These are phyloP conservation scores for Haliclona indistincta DNA, from an alignment of 37 sponge, comb jelly and placozoan genomes.

Conservation along the genomic window DNA sequence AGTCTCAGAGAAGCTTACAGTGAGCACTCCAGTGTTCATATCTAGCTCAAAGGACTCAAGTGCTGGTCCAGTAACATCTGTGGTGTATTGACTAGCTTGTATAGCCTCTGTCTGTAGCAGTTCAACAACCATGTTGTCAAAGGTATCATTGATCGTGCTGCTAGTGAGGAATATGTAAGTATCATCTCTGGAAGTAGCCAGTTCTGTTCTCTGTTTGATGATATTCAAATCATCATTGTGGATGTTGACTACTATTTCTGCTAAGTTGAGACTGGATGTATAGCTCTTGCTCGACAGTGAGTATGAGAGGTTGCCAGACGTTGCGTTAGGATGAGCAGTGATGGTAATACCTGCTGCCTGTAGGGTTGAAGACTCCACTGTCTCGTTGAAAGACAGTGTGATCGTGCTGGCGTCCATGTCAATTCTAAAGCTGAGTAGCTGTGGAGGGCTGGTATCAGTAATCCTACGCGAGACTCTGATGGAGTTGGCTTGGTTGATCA, in stretches of 20 bases:
- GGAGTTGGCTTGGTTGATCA: slow-evolving; percentile 43
- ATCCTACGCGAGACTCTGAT: slow-evolving; percentile 38
- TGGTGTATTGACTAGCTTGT: slow-evolving; percentile 1
- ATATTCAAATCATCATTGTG: slow-evolving; percentile 65
- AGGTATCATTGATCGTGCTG: slow-evolving; percentile 58
- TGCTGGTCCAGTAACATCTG: slow-evolving; percentile 47
- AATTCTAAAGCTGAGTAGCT: slow-evolving; percentile 48
- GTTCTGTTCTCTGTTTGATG: slow-evolving; percentile 50
- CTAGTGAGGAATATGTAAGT: slow-evolving; percentile 58
- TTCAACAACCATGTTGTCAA: slow-evolving; percentile 56
- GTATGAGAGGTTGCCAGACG: slow-evolving; percentile 17
- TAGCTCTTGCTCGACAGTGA: slow-evolving; percentile 30
- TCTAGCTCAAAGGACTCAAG: slow-evolving; percentile 67
- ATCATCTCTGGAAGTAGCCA: slow-evolving; percentile 49
- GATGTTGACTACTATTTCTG: slow-evolving; percentile 36
- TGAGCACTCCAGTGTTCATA: slow-evolving; percentile 72
- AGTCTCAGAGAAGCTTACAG: slow-evolving; percentile 73
- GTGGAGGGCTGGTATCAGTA: slow-evolving; percentile 65
- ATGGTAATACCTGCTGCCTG: slow-evolving; percentile 54
- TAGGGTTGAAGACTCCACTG: slow-evolving; percentile 56
- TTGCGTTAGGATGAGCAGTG: slow-evolving; percentile 23
- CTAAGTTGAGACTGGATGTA: slow-evolving; percentile 9
- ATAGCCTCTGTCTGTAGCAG: slow-evolving; percentile 12
- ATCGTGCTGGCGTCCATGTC: slow-evolving; percentile 67
- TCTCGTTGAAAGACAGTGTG: slow-evolving; percentile 77